These are phyloP conservation scores for Rafetus swinhoei DNA, from an alignment of 2,113 vertebrate genomes.

Conservation along the genomic window DNA sequence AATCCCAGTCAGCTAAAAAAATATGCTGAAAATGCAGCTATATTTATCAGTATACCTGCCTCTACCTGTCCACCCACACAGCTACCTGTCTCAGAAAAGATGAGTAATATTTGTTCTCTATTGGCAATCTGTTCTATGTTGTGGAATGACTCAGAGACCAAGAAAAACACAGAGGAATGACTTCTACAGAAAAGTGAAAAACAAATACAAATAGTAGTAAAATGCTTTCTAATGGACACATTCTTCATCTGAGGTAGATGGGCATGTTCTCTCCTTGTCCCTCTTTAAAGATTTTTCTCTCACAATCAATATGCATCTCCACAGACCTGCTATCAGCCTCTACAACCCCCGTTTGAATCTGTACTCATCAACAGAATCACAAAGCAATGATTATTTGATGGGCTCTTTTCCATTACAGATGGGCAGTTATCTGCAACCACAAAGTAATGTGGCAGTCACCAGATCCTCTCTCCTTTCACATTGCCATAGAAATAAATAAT, in stretches of 20 bases:
- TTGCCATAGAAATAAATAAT: background rate
- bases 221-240: background rate
- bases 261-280: background rate
- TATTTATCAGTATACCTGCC: conserved; percentile 45
- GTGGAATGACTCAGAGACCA: conserved; percentile 38
- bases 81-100: conserved; percentile 42
- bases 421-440: background rate
- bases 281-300: background rate
- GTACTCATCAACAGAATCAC: background rate
- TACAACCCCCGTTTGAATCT: background rate
- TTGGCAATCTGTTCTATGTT: conserved; percentile 25
- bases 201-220: background rate
- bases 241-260: background rate
- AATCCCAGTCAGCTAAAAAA: conserved; percentile 29
- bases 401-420: background rate
- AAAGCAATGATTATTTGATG: background rate
- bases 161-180: background rate
- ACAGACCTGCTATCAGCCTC: background rate
- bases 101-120: conserved; percentile 60
- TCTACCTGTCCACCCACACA: conserved; percentile 36
- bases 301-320: background rate
- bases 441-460: background rate
- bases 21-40: conserved; percentile 36
- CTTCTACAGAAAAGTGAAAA: conserved; percentile 32
- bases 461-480: accelerated